A percentile compares a stretch with the other conserved stretches of the same genome.
phyloP scores from a whole-genome alignment of 2,797 vertebrate genomes.

The Heterohyrax brucei region DNA sequence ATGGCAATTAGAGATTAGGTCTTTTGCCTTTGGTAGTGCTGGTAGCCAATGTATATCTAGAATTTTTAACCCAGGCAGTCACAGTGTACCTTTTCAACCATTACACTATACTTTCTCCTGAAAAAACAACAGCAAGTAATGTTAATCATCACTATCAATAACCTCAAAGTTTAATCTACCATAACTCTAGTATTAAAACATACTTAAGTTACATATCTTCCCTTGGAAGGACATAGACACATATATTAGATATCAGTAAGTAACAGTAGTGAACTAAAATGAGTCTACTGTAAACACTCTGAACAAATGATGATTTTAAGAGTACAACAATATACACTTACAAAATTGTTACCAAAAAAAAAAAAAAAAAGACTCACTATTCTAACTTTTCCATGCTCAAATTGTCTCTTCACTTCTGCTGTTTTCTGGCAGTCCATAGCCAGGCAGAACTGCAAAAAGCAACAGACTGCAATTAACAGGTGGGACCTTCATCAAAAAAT shows the following conservation, averaged over 20 bases:
- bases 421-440: not conserved
- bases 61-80: not conserved
- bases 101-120: not conserved
- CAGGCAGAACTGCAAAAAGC: constrained; percentile 31
- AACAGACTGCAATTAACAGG: constrained; percentile 50
- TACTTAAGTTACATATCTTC: not conserved
- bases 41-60: constrained; percentile 15
- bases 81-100: not conserved
- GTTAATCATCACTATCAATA: not conserved
- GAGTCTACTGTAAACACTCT: not conserved
- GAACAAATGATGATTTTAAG: constrained; percentile 1
- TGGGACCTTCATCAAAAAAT: constrained; percentile 33
- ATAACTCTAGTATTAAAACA: constrained; percentile 22
- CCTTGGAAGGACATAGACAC: not conserved
- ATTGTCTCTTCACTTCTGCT: constrained; percentile 35
- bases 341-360: constrained; percentile 56
- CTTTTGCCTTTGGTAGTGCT: not conserved
- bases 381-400: constrained; percentile 59
- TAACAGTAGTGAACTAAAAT: constrained; percentile 25
- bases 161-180: not conserved
- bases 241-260: not conserved
- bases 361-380: not conserved
- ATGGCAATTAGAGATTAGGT: not conserved
- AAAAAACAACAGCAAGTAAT: not conserved
- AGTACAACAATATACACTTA: not conserved